These are phyloP conservation scores for Watsonalla binaria DNA, from an alignment of 2,888 invertebrate genomes.

Conservation along the genomic window DNA sequence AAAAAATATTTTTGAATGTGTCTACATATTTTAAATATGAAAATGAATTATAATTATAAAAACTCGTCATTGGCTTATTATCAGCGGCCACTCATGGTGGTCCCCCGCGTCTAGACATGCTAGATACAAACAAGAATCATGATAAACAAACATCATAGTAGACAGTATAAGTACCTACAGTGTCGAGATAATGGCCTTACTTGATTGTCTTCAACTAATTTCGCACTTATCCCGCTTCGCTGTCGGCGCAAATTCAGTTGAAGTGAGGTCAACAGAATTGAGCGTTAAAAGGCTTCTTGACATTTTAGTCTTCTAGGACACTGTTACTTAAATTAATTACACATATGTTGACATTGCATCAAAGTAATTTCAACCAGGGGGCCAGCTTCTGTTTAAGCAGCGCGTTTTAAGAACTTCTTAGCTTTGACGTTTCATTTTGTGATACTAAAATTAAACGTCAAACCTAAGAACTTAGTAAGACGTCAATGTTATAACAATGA, in stretches of 20 bases:
- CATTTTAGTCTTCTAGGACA: conserved; percentile 15
- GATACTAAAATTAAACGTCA: too few species aligned
- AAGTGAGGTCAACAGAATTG: conserved; percentile 30
- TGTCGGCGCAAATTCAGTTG: conserved; percentile 20
- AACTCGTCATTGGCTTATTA: background rate
- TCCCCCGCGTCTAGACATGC: conserved; percentile 4
- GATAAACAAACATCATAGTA: background rate
- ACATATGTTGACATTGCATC: background rate
- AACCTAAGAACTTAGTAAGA: too few species aligned
- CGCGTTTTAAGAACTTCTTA: too few species aligned
- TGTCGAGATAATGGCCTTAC: conserved; percentile 5
- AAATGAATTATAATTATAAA: background rate
- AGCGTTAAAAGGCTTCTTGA: conserved; percentile 30
- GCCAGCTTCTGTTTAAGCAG: conserved; percentile 16
- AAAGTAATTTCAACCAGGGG: conserved; percentile 7
- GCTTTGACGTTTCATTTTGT: too few species aligned
- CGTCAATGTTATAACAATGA: too few species aligned
- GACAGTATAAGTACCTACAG: background rate
- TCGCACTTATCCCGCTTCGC: conserved; percentile 44
- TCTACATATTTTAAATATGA: too few species aligned
- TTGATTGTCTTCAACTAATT: conserved; percentile 24
- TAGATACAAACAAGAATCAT: conserved; percentile 1
- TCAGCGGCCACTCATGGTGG: background rate
- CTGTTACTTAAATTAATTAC: conserved; percentile 18
- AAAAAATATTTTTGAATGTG: too few species aligned